A percentile compares a stretch with the other conserved stretches of the same genome.
Evolutionary conservation across 2,113 vertebrate genomes (phyloP).

Genomic region (Chloropsis cyanopogon): DNA sequence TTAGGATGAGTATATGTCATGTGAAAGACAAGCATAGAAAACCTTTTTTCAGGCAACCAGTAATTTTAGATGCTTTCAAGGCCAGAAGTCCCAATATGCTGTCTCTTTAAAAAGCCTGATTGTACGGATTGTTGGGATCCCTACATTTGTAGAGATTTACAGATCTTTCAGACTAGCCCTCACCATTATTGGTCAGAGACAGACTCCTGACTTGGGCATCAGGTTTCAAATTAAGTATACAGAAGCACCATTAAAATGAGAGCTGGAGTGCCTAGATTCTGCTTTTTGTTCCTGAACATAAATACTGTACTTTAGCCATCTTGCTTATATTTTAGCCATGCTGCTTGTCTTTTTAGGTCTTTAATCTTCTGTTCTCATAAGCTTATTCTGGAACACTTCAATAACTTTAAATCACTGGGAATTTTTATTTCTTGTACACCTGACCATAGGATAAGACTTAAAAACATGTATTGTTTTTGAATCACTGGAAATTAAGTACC

Average conservation of each 20-base stretch:
- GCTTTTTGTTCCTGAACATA: not conserved
- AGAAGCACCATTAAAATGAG: not conserved
- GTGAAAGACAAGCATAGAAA: not conserved
- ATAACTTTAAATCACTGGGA: not conserved
- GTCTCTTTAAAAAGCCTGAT: not conserved
- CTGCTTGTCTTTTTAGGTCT: not conserved
- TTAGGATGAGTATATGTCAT: not conserved
- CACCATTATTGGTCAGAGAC: not conserved
- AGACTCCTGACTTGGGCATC: not conserved
- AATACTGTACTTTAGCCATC: not conserved
- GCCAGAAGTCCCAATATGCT: not conserved
- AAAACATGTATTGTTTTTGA: not conserved
- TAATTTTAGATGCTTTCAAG: not conserved
- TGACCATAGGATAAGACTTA: not conserved
- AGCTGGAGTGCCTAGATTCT: not conserved
- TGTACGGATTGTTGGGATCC: not conserved
- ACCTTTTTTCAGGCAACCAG: not conserved
- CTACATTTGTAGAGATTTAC: not conserved
- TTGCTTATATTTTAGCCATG: not conserved
- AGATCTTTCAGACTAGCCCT: not conserved
- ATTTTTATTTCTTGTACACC: not conserved
- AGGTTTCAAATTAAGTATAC: not conserved
- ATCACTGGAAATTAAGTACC: not conserved
- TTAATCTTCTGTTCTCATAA: not conserved
- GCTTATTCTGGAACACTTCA: not conserved